Percentiles rank a stretch among this genome's conserved stretches.
These are phyloP conservation scores for Forbesichthys agassizii DNA, from an alignment of 2,113 vertebrate species.

Conservation along the genomic window DNA sequence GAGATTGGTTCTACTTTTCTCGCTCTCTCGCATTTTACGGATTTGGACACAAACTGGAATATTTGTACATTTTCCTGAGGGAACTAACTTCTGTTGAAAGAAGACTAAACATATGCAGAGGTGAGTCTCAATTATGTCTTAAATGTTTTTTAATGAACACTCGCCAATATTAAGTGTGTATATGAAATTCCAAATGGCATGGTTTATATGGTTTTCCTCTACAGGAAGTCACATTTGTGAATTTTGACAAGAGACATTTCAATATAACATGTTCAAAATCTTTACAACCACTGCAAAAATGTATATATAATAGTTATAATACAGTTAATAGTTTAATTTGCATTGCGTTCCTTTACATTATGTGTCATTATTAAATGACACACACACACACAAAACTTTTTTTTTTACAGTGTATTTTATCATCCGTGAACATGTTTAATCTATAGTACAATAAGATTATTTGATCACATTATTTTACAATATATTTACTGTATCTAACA, in stretches of 20 bases:
- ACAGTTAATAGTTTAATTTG: no score
- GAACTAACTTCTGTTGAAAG: conserved; percentile 27
- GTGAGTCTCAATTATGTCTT: conserved; percentile 49
- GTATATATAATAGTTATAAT: no score
- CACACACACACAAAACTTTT: no score
- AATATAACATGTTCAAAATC: no score
- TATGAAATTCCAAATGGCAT: background rate
- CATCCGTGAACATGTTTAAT: no score
- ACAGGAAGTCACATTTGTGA: background rate
- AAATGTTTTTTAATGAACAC: conserved; percentile 13
- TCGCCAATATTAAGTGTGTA: background rate
- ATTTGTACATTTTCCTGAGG: conserved; percentile 40
- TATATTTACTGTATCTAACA: background rate
- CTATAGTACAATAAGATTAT: background rate
- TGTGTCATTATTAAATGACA: no score
- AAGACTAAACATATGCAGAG: conserved; percentile 42
- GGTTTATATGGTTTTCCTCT: background rate
- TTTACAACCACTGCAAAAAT: no score
- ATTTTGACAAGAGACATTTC: background rate
- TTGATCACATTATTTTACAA: background rate
- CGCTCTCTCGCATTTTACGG: conserved; percentile 34
- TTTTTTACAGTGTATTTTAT: no score
- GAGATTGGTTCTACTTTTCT: conserved; percentile 16
- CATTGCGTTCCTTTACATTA: no score
- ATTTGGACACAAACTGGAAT: conserved; percentile 59